Percentiles rank a stretch among this genome's conserved stretches.
Evolutionary conservation across 2,888 invertebrate species (phyloP).

Genomic region (Cerastoderma edule): DNA sequence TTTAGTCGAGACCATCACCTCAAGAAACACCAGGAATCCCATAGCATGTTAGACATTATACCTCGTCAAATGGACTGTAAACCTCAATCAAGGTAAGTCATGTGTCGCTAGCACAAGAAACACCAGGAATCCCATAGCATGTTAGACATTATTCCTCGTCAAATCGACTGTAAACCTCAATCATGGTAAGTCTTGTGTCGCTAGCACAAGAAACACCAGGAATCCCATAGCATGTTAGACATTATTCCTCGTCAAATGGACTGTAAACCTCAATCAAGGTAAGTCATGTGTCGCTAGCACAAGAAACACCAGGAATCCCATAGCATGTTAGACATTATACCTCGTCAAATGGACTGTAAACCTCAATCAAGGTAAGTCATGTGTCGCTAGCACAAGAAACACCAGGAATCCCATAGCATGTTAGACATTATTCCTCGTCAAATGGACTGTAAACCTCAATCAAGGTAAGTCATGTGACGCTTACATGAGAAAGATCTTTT

Average conservation of each 20-base stretch:
- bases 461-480: background rate
- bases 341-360: constrained; percentile 2
- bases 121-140: constrained; percentile 39
- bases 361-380: too few relatives aligned
- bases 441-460: background rate
- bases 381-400: constrained; percentile 51
- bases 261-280: too few relatives aligned
- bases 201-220: constrained; percentile 49
- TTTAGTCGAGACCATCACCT: constrained; percentile 51
- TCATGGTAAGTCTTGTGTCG: too few relatives aligned
- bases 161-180: constrained; percentile 6
- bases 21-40: constrained; percentile 50
- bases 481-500: background rate
- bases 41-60: constrained; percentile 14
- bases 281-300: too few relatives aligned
- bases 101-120: background rate
- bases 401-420: constrained; percentile 41
- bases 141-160: background rate
- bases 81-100: background rate
- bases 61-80: background rate
- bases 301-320: constrained; percentile 51
- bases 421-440: background rate
- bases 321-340: constrained; percentile 4
- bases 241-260: background rate
- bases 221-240: constrained; percentile 31